Percentiles rank a stretch among this genome's conserved stretches.
These are phyloP conservation scores for Diarsia dahlii DNA, from an alignment of 2,888 invertebrate genomes.

Conservation along the genomic window DNA sequence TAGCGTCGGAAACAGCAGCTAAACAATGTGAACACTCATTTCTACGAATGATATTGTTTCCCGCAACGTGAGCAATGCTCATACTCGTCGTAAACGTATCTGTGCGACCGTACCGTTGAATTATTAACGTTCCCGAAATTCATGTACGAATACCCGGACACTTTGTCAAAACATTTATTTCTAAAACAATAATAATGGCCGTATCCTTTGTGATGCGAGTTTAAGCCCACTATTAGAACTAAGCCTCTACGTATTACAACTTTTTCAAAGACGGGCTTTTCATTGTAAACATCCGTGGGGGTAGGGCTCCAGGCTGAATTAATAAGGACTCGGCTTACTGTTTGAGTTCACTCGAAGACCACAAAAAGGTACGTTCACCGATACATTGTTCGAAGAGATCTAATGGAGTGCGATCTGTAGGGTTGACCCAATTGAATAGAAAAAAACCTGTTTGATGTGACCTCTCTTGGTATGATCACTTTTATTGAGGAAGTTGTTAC, in stretches of 20 bases:
- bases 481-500: constrained; percentile 9
- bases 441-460: constrained; percentile 30
- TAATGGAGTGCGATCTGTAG: constrained; percentile 44
- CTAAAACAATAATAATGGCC: constrained; percentile 5
- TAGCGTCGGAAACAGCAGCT: constrained; percentile 38
- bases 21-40: constrained; percentile 50
- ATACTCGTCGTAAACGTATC: constrained; percentile 27
- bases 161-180: constrained; percentile 31
- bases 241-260: constrained; percentile 28
- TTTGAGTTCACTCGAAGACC: constrained; percentile 54
- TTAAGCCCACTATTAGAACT: constrained; percentile 2
- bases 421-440: constrained; percentile 39
- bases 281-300: constrained; percentile 40
- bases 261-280: constrained; percentile 45
- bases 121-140: constrained; percentile 42
- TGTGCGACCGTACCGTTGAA: constrained; percentile 30
- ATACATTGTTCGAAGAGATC: constrained; percentile 52
- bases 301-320: constrained; percentile 50
- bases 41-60: constrained; percentile 56
- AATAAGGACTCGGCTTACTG: constrained; percentile 48
- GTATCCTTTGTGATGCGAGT: constrained; percentile 1
- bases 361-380: constrained; percentile 42
- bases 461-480: constrained; percentile 12
- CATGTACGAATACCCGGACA: constrained; percentile 18
- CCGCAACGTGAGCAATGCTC: constrained; percentile 48